Percentiles rank a stretch among this genome's conserved stretches.
phyloP scores from a whole-genome alignment of 53 echinoderm and acorn worm genomes.

The Patiria pectinifera region DNA sequence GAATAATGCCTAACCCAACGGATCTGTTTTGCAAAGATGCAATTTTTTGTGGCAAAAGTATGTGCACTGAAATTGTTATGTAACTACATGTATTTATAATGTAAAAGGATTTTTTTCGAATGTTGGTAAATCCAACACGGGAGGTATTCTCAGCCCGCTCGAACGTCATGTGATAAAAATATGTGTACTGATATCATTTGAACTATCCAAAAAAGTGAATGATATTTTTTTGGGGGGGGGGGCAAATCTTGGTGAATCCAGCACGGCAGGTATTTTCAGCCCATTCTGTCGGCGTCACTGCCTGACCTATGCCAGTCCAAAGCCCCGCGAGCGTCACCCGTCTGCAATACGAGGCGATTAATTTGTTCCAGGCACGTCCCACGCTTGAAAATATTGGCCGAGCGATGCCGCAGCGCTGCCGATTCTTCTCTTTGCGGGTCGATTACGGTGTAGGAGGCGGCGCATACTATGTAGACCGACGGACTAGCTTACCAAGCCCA shows the following conservation, averaged over 20 bases:
- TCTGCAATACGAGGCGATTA: conserved; percentile 38
- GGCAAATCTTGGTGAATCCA: neutral
- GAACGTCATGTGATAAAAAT: no score
- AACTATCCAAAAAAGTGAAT: neutral
- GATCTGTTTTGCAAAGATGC: no score
- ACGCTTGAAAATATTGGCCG: conserved; percentile 39
- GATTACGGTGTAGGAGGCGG: conserved; percentile 29
- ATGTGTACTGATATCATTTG: no score
- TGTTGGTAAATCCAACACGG: no score
- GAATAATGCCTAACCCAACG: no score
- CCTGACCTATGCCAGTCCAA: neutral
- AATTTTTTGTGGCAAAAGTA: no score
- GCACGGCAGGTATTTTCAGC: neutral
- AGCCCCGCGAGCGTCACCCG: neutral
- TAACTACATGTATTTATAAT: no score
- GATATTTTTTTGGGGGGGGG: neutral
- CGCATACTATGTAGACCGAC: neutral
- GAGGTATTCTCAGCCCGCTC: no score
- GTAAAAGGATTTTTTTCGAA: no score
- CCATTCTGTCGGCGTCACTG: neutral
- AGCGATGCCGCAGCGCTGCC: conserved; percentile 1
- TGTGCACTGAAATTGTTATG: no score
- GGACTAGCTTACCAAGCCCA: neutral
- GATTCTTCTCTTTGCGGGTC: neutral
- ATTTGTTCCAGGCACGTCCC: conserved; percentile 1